Percentiles rank a stretch among this genome's conserved stretches.
Evolutionary conservation across 2,113 vertebrate species (phyloP).

Genomic region (Pseudois nayaur): DNA sequence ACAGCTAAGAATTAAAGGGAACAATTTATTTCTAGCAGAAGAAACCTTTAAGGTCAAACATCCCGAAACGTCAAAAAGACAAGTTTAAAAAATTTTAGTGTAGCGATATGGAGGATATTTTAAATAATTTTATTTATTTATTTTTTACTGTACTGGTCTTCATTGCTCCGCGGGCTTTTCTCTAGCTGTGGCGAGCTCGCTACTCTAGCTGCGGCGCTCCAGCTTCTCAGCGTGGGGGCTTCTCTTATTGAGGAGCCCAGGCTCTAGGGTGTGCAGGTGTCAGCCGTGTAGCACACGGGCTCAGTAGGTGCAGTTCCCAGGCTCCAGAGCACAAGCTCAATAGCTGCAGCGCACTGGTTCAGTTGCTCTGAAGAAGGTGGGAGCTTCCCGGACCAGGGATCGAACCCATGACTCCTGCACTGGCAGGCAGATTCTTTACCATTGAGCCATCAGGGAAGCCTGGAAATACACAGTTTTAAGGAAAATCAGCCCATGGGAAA

Average conservation of each 20-base stretch:
- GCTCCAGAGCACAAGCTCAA: background rate
- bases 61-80: background rate
- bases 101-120: background rate
- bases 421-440: background rate
- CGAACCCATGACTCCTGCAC: background rate
- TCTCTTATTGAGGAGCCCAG: background rate
- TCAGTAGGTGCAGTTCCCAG: background rate
- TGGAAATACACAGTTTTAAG: background rate
- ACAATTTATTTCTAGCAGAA: background rate
- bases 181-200: background rate
- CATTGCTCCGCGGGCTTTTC: background rate
- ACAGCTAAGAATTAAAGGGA: background rate
- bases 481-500: background rate
- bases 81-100: background rate
- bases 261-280: background rate
- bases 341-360: background rate
- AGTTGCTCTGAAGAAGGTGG: background rate
- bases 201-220: background rate
- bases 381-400: background rate
- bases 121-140: background rate
- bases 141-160: background rate
- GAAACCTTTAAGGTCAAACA: background rate
- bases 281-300: accelerated
- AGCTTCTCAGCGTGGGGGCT: background rate
- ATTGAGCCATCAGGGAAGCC: background rate